phyloP scores from a whole-genome alignment of 2,113 vertebrate species.

The Plestiodon gilberti region DNA sequence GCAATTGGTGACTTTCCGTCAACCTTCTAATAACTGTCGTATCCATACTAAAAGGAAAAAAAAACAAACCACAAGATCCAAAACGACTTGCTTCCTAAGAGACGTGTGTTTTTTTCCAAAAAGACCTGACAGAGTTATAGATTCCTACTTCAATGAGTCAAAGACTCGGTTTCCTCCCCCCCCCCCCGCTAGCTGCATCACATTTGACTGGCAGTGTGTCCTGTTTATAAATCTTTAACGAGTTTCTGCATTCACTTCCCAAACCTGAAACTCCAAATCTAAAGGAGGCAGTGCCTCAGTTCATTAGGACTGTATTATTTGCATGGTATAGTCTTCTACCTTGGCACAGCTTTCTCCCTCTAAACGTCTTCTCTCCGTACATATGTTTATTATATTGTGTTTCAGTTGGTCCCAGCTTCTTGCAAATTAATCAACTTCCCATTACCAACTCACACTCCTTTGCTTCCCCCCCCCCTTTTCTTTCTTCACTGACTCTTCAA shows the following conservation, averaged over 20 bases:
- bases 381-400: neutral
- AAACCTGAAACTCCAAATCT: slow-evolving; percentile 49
- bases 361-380: neutral
- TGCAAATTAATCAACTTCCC: slow-evolving; percentile 3
- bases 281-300: slow-evolving; percentile 29
- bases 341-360: slow-evolving; percentile 15
- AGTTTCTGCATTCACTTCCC: slow-evolving; percentile 52
- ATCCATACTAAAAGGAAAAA: slow-evolving; percentile 15
- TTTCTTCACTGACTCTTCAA: slow-evolving; percentile 16
- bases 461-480: neutral
- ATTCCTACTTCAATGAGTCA: slow-evolving; percentile 58
- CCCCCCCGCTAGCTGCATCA: slow-evolving; percentile 45
- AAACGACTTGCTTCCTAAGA: slow-evolving; percentile 27
- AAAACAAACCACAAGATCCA: neutral
- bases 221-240: slow-evolving; percentile 64
- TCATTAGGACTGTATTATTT: slow-evolving; percentile 46
- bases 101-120: slow-evolving; percentile 28
- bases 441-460: neutral
- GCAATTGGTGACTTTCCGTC: slow-evolving; percentile 64
- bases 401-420: neutral
- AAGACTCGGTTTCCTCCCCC: slow-evolving; percentile 36
- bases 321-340: slow-evolving; percentile 20
- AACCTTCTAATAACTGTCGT: slow-evolving; percentile 54
- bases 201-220: slow-evolving; percentile 52
- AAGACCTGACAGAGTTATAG: slow-evolving; percentile 30